phyloP scores from a whole-genome alignment of 2,888 invertebrate species.

The Eulithis testata region DNA sequence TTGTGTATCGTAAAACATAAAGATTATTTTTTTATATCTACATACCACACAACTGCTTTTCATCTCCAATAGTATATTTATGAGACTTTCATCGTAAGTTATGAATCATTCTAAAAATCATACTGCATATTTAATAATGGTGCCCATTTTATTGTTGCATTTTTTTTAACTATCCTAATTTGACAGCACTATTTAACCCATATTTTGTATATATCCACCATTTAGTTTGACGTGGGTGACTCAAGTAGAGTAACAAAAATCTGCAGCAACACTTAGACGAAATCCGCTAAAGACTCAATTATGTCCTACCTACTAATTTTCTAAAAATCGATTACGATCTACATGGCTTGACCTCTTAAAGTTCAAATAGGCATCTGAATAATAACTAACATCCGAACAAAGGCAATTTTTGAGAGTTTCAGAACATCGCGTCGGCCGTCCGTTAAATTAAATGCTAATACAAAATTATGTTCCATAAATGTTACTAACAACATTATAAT shows the following conservation, averaged over 20 bases:
- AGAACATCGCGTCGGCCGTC: slow-evolving; percentile 71
- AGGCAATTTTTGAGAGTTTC: slow-evolving; percentile 47
- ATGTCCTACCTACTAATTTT: slow-evolving; percentile 37
- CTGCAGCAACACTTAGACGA: slow-evolving; percentile 3
- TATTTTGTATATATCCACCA: too few species aligned
- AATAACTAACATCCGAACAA: slow-evolving; percentile 33
- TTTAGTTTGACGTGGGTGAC: neutral
- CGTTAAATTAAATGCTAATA: slow-evolving; percentile 84
- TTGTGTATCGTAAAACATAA: too few species aligned
- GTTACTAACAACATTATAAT: slow-evolving; percentile 80
- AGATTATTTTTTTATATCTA: neutral
- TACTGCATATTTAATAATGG: neutral
- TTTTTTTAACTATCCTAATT: too few species aligned
- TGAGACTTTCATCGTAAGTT: neutral
- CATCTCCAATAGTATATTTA: neutral
- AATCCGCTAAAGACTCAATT: slow-evolving; percentile 35
- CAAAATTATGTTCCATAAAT: slow-evolving; percentile 74
- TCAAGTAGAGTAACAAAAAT: slow-evolving; percentile 9
- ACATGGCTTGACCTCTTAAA: slow-evolving; percentile 39
- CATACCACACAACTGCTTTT: neutral
- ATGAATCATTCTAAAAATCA: neutral
- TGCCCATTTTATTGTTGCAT: too few species aligned
- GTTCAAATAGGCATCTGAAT: slow-evolving; percentile 40
- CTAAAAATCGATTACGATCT: slow-evolving; percentile 42
- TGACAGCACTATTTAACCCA: too few species aligned